phyloP scores from a whole-genome alignment of 1,140 invertebrate genomes.

The Drosophila nikananu region DNA sequence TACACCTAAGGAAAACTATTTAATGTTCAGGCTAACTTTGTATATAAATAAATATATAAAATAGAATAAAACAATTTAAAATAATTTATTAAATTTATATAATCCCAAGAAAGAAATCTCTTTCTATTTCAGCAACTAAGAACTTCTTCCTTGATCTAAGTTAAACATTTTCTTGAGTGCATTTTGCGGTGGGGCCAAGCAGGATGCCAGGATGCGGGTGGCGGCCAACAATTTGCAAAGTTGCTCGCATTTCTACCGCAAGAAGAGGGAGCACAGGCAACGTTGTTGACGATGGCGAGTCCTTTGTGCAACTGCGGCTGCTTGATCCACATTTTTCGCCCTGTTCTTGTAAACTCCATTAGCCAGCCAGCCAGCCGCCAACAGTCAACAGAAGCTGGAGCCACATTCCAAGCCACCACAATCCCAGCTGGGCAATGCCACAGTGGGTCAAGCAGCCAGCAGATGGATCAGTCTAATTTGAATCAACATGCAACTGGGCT shows the following conservation, averaged over 20 bases:
- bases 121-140: fast-evolving
- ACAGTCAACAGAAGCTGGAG: constrained; percentile 6
- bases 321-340: constrained; percentile 73
- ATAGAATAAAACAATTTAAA: background rate
- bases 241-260: constrained; percentile 58
- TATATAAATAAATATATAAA: background rate
- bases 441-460: constrained; percentile 36
- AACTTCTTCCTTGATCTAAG: background rate
- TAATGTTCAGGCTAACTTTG: background rate
- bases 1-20: constrained; percentile 4
- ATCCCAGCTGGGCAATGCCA: constrained; percentile 3
- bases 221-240: constrained; percentile 74
- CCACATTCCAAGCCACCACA: constrained; percentile 10
- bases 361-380: constrained; percentile 49
- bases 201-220: constrained; percentile 27
- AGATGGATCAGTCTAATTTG: constrained; percentile 53
- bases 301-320: constrained; percentile 62
- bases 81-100: too few relatives aligned
- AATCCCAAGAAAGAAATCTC: background rate
- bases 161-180: constrained; percentile 31
- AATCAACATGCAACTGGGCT: constrained; percentile 36
- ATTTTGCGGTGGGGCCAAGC: constrained; percentile 31
- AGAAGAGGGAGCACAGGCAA: constrained; percentile 5
- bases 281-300: constrained; percentile 16
- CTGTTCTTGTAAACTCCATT: constrained; percentile 73